Conservation (phyloP, 1,140 invertebrate genomes). For the Drosophila parvula region DNA sequence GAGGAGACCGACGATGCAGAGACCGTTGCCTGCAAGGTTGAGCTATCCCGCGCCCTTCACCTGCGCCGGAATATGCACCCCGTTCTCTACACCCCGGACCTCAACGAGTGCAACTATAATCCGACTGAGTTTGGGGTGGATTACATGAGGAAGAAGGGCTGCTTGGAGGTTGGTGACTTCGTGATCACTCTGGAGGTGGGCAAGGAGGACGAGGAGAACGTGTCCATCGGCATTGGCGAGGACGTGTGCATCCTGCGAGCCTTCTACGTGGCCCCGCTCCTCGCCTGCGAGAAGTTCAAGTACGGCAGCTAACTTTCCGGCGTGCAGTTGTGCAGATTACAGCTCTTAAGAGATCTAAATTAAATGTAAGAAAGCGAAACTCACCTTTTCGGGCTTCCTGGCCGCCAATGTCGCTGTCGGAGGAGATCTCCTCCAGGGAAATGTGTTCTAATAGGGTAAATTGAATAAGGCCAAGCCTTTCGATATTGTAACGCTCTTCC, state of each 20-base stretch:
- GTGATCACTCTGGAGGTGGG: constrained; percentile 73
- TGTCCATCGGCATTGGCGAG: constrained; percentile 62
- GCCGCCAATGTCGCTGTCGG: constrained; percentile 84
- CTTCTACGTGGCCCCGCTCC: constrained; percentile 67
- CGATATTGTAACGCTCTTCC: accelerated
- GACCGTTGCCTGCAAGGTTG: constrained; percentile 54
- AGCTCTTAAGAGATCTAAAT: constrained; percentile 44
- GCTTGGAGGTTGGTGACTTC: constrained; percentile 74
- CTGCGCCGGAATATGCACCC: constrained; percentile 67
- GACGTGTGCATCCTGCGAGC: constrained; percentile 75
- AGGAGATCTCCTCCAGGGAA: constrained; percentile 86
- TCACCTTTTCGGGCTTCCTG: constrained; percentile 54
- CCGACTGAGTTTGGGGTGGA: constrained; percentile 79
- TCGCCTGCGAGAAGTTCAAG: constrained; percentile 73
- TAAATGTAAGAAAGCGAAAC: constrained; percentile 44
- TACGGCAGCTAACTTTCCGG: constrained; percentile 53
- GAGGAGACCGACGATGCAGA: constrained; percentile 49
- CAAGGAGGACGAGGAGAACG: constrained; percentile 70
- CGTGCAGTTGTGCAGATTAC: constrained; percentile 57
- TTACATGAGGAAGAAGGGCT: constrained; percentile 65
- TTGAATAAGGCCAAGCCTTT: background rate
- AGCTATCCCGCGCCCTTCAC: constrained; percentile 61
- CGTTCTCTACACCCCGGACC: constrained; percentile 62
- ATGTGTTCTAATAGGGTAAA: constrained; percentile 84
- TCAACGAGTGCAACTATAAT: constrained; percentile 60